phyloP scores from a whole-genome alignment of 2,888 invertebrate genomes.

The Drosophila maculinotata region DNA sequence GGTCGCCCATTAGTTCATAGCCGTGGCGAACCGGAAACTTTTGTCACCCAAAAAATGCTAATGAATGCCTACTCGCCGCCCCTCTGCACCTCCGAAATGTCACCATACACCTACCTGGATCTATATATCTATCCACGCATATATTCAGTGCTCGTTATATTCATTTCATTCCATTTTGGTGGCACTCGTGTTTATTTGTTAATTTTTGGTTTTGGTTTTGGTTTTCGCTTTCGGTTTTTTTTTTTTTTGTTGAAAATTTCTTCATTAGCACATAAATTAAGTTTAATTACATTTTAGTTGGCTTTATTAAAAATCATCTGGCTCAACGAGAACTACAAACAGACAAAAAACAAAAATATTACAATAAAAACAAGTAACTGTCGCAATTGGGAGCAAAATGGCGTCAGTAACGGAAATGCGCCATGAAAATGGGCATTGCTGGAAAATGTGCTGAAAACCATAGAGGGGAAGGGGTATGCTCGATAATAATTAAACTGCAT shows the following conservation, averaged over 20 bases:
- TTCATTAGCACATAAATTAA: slow-evolving; percentile 81
- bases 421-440: slow-evolving; percentile 31
- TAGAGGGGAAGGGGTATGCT: neutral
- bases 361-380: slow-evolving; percentile 12
- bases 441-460: slow-evolving; percentile 3
- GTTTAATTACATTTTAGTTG: slow-evolving; percentile 77
- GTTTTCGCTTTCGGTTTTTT: slow-evolving; percentile 16
- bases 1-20: slow-evolving; percentile 67
- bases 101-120: slow-evolving; percentile 26
- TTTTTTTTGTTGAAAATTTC: slow-evolving; percentile 67
- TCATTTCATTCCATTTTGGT: slow-evolving; percentile 46
- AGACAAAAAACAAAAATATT: slow-evolving; percentile 10
- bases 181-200: slow-evolving; percentile 65
- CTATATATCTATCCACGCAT: slow-evolving; percentile 16
- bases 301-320: slow-evolving; percentile 70
- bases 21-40: slow-evolving; percentile 82
- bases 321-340: slow-evolving; percentile 39
- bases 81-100: slow-evolving; percentile 6
- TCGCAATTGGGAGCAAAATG: slow-evolving; percentile 47
- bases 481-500: neutral
- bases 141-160: slow-evolving; percentile 54
- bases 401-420: slow-evolving; percentile 52
- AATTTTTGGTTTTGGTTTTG: slow-evolving; percentile 49
- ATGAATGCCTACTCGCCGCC: slow-evolving; percentile 58
- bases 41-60: slow-evolving; percentile 80